phyloP scores from a whole-genome alignment of 2,797 vertebrate genomes.

The Sphenopsis melanotis region DNA sequence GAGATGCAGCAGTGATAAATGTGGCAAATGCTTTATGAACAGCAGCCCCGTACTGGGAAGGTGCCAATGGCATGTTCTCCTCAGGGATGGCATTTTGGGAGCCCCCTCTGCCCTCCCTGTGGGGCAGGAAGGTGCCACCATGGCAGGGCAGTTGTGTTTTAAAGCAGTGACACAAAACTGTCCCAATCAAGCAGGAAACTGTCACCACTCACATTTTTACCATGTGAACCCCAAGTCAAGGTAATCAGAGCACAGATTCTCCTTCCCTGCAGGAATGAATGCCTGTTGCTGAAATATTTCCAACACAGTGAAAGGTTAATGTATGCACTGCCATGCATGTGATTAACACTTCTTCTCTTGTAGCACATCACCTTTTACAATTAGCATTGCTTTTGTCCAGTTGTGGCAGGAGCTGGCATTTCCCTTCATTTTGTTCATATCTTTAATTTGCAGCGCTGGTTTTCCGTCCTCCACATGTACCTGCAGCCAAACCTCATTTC shows the following conservation, averaged over 20 bases:
- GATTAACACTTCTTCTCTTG: background rate
- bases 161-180: background rate
- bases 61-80: background rate
- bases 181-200: background rate
- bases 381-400: background rate
- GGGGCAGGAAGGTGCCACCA: background rate
- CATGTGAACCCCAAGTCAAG: background rate
- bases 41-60: fast-evolving
- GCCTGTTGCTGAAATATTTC: background rate
- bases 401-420: background rate
- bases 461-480: background rate
- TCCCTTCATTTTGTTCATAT: background rate
- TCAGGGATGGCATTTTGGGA: background rate
- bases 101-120: background rate
- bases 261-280: background rate
- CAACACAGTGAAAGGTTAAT: background rate
- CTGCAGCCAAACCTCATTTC: background rate
- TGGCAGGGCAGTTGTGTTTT: background rate
- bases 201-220: background rate
- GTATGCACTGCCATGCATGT: background rate
- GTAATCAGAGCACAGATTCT: background rate
- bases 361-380: background rate
- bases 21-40: background rate
- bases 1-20: background rate
- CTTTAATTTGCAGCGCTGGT: background rate